These are phyloP conservation scores for Dolichopus griseipennis DNA, from an alignment of 2,888 invertebrate genomes.

Conservation along the genomic window DNA sequence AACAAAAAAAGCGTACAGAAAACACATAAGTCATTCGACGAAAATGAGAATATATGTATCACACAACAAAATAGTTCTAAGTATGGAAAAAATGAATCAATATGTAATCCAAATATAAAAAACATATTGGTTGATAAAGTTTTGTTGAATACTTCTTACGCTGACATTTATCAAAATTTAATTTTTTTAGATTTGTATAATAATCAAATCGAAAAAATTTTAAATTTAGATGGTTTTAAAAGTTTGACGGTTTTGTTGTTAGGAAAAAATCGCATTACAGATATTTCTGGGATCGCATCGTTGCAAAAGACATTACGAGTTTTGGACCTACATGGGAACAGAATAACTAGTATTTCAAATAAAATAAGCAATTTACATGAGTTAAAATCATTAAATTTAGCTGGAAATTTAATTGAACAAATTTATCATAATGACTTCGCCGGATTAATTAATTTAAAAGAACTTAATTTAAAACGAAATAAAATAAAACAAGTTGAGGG, in stretches of 20 bases:
- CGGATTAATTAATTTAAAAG: conserved; percentile 69
- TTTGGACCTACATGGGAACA: conserved; percentile 87
- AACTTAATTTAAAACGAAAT: conserved; percentile 83
- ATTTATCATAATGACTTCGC: conserved; percentile 69
- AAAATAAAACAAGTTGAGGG: conserved; percentile 69
- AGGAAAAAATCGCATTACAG: conserved; percentile 71
- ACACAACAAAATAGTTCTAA: too few relatives aligned
- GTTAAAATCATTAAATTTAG: conserved; percentile 83
- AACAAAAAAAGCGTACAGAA: background rate
- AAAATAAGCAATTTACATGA: conserved; percentile 55
- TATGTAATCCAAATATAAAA: background rate
- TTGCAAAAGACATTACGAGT: conserved; percentile 64
- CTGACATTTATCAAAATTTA: conserved; percentile 49
- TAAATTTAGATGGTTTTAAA: conserved; percentile 64
- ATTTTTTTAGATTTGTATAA: conserved; percentile 92
- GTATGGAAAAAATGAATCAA: too few relatives aligned
- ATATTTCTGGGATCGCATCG: conserved; percentile 36
- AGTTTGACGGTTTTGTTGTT: conserved; percentile 77
- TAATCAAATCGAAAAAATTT: conserved; percentile 84
- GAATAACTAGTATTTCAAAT: conserved; percentile 51
- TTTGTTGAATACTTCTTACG: conserved; percentile 31
- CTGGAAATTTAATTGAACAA: conserved; percentile 78
- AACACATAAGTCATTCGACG: too few relatives aligned
- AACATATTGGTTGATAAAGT: background rate
- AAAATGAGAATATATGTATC: too few relatives aligned